Percentiles rank a stretch among this genome's conserved stretches.
phyloP scores from a whole-genome alignment of 2,888 invertebrate species.

The Papilio protenor region DNA sequence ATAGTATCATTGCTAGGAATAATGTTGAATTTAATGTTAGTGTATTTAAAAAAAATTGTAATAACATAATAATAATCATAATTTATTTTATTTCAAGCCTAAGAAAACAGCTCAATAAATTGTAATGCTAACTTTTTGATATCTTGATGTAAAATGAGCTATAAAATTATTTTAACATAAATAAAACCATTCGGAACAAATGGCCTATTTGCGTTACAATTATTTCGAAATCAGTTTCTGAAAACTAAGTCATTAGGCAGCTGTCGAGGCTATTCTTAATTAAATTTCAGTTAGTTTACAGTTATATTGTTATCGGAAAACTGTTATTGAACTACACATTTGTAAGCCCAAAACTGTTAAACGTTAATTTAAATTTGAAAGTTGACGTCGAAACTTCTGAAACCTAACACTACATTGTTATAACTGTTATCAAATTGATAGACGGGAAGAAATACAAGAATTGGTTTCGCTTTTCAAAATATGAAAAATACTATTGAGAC shows the following conservation, averaged over 20 bases:
- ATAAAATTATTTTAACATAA: not conserved
- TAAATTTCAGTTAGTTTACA: constrained; percentile 26
- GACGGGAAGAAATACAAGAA: not conserved
- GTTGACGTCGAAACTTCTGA: constrained; percentile 20
- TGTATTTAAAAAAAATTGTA: no score
- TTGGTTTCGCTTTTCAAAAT: not conserved
- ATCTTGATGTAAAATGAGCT: no score
- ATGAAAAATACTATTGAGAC: not conserved
- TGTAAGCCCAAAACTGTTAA: constrained; percentile 29
- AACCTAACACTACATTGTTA: constrained; percentile 1
- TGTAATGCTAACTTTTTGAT: no score
- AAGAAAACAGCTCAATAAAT: no score
- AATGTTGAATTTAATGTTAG: no score
- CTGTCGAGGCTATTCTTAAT: constrained; percentile 25
- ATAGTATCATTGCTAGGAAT: no score
- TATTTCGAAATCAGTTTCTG: constrained; percentile 7
- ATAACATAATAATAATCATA: no score
- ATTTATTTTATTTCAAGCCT: no score
- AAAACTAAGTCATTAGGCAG: constrained; percentile 23
- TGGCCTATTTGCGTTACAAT: not conserved
- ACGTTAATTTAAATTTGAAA: constrained; percentile 28
- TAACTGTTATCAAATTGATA: not conserved
- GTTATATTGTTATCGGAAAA: constrained; percentile 28
- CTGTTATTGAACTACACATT: constrained; percentile 29
- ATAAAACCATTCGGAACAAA: not conserved